Evolutionary conservation across 1,140 invertebrate genomes (phyloP).

Genomic region (Mamestra configurata): DNA sequence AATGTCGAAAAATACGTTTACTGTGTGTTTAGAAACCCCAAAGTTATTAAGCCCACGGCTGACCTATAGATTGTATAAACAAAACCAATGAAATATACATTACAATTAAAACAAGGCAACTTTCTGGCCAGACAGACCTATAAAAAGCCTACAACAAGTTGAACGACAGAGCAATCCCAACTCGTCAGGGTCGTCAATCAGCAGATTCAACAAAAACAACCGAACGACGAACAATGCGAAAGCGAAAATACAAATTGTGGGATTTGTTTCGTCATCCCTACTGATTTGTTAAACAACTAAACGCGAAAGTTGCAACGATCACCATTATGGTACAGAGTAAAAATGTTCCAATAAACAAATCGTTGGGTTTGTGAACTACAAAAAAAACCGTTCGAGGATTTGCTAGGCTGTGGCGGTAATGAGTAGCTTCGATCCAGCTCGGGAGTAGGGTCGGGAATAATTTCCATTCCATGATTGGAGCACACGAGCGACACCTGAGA

Average conservation of each 20-base stretch:
- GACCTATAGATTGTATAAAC: not conserved
- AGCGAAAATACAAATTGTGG: slow-evolving; percentile 71
- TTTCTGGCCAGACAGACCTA: slow-evolving; percentile 44
- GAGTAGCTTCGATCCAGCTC: slow-evolving; percentile 36
- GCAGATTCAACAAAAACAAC: slow-evolving; percentile 66
- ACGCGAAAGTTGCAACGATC: slow-evolving; percentile 21
- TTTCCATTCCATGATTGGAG: slow-evolving; percentile 83
- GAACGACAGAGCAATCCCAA: slow-evolving; percentile 67
- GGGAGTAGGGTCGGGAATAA: slow-evolving; percentile 64
- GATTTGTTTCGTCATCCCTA: slow-evolving; percentile 70
- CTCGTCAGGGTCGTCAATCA: slow-evolving; percentile 66
- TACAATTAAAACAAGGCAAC: slow-evolving; percentile 41
- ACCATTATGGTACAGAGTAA: slow-evolving; percentile 27
- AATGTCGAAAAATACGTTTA: not conserved
- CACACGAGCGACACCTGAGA: slow-evolving; percentile 74
- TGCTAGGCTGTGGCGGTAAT: slow-evolving; percentile 40
- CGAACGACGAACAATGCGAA: slow-evolving; percentile 68
- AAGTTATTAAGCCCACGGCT: not conserved
- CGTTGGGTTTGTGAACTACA: not conserved
- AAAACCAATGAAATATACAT: slow-evolving; percentile 40
- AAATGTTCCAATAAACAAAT: slow-evolving; percentile 6
- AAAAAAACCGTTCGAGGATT: slow-evolving; percentile 26
- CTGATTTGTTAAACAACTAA: slow-evolving; percentile 66
- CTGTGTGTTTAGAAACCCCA: not conserved
- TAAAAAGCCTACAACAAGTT: slow-evolving; percentile 65